phyloP scores from a whole-genome alignment of 2,888 invertebrate genomes.

The Alentia gelatinosa region DNA sequence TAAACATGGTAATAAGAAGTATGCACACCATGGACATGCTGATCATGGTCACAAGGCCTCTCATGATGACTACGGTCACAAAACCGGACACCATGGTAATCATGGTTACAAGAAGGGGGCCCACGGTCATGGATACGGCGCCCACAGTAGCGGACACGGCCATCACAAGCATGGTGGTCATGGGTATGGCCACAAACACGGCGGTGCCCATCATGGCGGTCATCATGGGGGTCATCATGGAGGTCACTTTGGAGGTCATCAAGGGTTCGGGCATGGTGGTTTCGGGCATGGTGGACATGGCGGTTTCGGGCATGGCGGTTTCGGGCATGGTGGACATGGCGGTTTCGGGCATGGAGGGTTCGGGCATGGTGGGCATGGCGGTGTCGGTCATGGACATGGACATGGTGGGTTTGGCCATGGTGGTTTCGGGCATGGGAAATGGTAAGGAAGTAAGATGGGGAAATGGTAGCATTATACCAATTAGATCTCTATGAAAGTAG shows the following conservation, averaged over 20 bases:
- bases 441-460: no score
- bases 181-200: slow-evolving; percentile 3
- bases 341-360: neutral
- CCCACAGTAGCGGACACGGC: neutral
- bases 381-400: neutral
- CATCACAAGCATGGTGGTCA: neutral
- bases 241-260: neutral
- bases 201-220: slow-evolving; percentile 3
- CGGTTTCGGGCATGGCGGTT: neutral
- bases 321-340: slow-evolving; percentile 17
- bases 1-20: neutral
- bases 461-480: no score
- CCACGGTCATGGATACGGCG: neutral
- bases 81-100: neutral
- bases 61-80: neutral
- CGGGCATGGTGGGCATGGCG: slow-evolving; percentile 7
- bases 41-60: neutral
- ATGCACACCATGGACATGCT: neutral
- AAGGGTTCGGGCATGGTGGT: neutral
- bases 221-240: slow-evolving; percentile 25
- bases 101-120: neutral
- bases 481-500: no score
- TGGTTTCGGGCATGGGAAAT: no score
- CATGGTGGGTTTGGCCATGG: slow-evolving; percentile 27
- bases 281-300: slow-evolving; percentile 19